A percentile compares a stretch with the other conserved stretches of the same genome.
Evolutionary conservation across 2,113 vertebrate species (phyloP).

Genomic region (Meriones unguiculatus): DNA sequence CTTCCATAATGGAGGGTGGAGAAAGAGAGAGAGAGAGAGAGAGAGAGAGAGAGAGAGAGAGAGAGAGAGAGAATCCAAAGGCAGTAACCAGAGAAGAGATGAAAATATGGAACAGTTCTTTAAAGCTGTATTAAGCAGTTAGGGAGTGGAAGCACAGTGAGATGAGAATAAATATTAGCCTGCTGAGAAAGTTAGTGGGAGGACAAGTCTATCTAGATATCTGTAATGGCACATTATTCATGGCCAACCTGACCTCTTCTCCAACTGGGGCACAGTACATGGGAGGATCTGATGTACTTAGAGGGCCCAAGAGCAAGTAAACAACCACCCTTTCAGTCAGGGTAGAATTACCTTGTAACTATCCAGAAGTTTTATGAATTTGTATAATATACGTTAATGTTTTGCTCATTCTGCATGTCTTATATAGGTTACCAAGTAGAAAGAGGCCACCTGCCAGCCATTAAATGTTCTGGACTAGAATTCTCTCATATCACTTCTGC

Average conservation of each 20-base stretch:
- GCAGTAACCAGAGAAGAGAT: not conserved
- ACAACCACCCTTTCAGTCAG: not conserved
- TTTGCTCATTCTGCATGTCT: not conserved
- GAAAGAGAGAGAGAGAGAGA: not conserved
- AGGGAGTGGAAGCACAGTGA: not conserved
- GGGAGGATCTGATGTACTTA: not conserved
- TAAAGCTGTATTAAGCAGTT: not conserved
- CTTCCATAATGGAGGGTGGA: not conserved
- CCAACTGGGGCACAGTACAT: not conserved
- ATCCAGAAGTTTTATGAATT: not conserved
- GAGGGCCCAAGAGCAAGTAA: not conserved
- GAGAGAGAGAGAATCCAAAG: not conserved
- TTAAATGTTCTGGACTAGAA: not conserved
- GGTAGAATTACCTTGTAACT: not conserved
- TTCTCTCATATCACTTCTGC: conserved; percentile 6
- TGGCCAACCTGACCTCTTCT: not conserved
- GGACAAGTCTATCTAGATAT: not conserved
- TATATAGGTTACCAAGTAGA: not conserved
- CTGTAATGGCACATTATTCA: not conserved
- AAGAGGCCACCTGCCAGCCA: not conserved
- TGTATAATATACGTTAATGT: not conserved
- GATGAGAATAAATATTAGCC: not conserved
- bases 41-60: not conserved
- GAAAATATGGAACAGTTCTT: not conserved
- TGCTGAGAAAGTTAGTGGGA: not conserved